These are phyloP conservation scores for Drosophila cardini DNA, from an alignment of 1,140 invertebrate genomes.

Conservation along the genomic window DNA sequence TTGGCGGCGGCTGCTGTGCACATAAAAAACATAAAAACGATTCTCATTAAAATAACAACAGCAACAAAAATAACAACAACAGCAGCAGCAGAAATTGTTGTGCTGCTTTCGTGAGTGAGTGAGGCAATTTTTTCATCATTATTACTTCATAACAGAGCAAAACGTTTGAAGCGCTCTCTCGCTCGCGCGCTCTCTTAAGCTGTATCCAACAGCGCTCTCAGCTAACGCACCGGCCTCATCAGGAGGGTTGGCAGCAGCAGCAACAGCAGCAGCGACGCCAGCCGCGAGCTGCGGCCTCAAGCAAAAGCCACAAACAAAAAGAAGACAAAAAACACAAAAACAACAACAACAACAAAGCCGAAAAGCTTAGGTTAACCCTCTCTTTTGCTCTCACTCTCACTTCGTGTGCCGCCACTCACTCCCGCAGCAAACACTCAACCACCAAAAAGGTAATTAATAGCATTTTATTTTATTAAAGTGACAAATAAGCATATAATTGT, in stretches of 20 bases:
- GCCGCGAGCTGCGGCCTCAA: constrained; percentile 10
- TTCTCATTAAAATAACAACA: constrained; percentile 49
- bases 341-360: constrained; percentile 29
- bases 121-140: constrained; percentile 58
- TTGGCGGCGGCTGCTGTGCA: constrained; percentile 49
- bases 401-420: background rate
- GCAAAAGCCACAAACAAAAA: constrained; percentile 26
- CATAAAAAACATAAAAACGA: constrained; percentile 43
- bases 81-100: constrained; percentile 33
- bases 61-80: constrained; percentile 23
- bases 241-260: constrained; percentile 28
- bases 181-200: constrained; percentile 27
- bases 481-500: constrained; percentile 61
- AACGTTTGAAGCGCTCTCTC: constrained; percentile 28
- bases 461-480: constrained; percentile 76
- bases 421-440: constrained; percentile 1
- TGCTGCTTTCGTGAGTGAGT: constrained; percentile 9
- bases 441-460: constrained; percentile 69
- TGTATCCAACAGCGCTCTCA: constrained; percentile 8
- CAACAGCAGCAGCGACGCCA: background rate
- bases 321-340: constrained; percentile 18
- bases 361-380: constrained; percentile 38
- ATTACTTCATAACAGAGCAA: constrained; percentile 70
- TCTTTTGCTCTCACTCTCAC: constrained; percentile 1
- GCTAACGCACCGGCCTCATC: constrained; percentile 14